Conservation (phyloP, 2,113 vertebrate genomes). For the Sceloporus tristichus region DNA sequence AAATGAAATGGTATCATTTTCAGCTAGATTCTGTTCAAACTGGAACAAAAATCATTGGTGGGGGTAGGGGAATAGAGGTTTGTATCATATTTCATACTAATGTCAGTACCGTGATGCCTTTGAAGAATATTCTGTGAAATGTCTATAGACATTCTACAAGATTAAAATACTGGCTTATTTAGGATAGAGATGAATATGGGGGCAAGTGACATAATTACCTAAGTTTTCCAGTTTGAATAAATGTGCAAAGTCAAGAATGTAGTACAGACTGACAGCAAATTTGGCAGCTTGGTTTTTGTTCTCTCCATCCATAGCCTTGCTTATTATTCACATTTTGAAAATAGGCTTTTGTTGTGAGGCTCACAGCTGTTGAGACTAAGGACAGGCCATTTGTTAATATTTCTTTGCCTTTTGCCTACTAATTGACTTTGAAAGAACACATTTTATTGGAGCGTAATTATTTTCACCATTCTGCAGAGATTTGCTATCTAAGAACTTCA, state of each 20-base stretch:
- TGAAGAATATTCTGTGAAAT: neutral
- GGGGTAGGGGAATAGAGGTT: neutral
- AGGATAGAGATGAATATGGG: neutral
- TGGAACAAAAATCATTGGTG: neutral
- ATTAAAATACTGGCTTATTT: neutral
- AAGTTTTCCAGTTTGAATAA: conserved; percentile 31
- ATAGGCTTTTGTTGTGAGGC: conserved; percentile 47
- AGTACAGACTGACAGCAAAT: conserved; percentile 15
- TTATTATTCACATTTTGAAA: conserved; percentile 42
- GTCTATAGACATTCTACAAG: neutral
- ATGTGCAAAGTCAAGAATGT: conserved; percentile 21
- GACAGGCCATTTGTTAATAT: conserved; percentile 44
- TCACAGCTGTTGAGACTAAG: conserved; percentile 33
- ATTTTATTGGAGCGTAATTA: conserved; percentile 34
- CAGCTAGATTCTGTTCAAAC: conserved; percentile 1
- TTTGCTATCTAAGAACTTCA: neutral
- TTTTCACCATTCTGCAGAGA: neutral
- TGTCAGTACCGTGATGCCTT: neutral
- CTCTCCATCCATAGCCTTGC: too few species aligned
- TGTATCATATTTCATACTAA: neutral
- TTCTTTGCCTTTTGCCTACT: conserved; percentile 13
- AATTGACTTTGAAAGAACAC: conserved; percentile 24
- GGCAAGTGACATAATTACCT: neutral
- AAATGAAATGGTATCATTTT: conserved; percentile 17
- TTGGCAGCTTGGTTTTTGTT: neutral